Evolutionary conservation across 30 jellyfish, hydroid and myxozoan genomes (phyloP).

Genomic region (Catostylus mosaicus): DNA sequence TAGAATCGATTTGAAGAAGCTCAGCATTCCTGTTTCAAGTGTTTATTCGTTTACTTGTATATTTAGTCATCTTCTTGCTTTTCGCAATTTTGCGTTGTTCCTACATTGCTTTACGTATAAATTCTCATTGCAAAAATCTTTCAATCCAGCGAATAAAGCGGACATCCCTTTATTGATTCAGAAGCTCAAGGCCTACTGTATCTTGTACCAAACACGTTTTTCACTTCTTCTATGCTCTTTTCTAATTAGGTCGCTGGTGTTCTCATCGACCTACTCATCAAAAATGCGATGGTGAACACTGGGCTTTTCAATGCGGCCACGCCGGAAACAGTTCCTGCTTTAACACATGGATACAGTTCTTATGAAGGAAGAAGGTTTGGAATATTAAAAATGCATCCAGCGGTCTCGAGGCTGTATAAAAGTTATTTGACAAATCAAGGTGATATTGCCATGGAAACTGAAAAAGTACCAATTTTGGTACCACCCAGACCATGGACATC

Average conservation of each 20-base stretch:
- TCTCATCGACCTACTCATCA: slow-evolving; percentile 79
- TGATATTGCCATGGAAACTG: slow-evolving; percentile 79
- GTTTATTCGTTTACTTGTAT: too few relatives aligned
- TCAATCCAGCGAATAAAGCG: too few relatives aligned
- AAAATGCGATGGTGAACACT: slow-evolving; percentile 70
- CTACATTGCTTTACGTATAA: too few relatives aligned
- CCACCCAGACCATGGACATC: slow-evolving; percentile 99
- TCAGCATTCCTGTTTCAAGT: too few relatives aligned
- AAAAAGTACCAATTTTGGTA: slow-evolving; percentile 85
- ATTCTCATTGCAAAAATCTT: too few relatives aligned
- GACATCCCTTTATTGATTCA: too few relatives aligned
- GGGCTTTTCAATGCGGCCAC: slow-evolving; percentile 33
- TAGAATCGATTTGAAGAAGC: too few relatives aligned
- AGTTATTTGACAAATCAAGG: slow-evolving; percentile 81
- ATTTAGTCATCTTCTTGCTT: too few relatives aligned
- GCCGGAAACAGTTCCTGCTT: slow-evolving; percentile 57
- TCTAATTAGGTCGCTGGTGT: slow-evolving; percentile 76
- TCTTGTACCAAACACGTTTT: not conserved
- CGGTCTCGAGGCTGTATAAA: slow-evolving; percentile 69
- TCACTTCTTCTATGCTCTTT: not conserved
- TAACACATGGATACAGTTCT: slow-evolving; percentile 72
- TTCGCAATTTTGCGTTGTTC: too few relatives aligned
- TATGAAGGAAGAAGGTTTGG: slow-evolving; percentile 78
- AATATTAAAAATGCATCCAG: slow-evolving; percentile 86
- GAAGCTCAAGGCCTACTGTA: too few relatives aligned